phyloP scores from a whole-genome alignment of 2,113 vertebrate genomes.

The Piprites chloris region DNA sequence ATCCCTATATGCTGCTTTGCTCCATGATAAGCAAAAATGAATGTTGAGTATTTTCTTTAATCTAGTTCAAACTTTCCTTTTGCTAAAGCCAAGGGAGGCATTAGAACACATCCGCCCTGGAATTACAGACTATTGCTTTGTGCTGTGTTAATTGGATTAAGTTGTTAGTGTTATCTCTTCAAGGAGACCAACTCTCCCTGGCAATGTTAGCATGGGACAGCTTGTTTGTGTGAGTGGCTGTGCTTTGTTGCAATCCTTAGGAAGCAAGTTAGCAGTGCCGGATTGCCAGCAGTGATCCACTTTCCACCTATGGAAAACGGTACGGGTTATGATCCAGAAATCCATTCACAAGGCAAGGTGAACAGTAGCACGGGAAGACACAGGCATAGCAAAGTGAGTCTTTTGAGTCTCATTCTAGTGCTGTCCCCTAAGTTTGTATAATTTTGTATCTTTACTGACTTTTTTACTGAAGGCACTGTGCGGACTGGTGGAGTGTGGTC shows the following conservation, averaged over 20 bases:
- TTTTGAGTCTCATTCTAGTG: neutral
- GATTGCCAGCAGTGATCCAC: neutral
- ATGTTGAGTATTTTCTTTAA: constrained; percentile 13
- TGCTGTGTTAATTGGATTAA: constrained; percentile 23
- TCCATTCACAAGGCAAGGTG: neutral
- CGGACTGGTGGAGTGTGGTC: neutral
- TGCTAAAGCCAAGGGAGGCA: neutral
- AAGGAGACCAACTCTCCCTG: neutral
- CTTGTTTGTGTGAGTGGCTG: neutral
- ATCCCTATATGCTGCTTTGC: neutral
- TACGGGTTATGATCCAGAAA: neutral
- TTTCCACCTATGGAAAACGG: neutral
- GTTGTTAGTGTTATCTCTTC: neutral
- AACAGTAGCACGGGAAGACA: neutral
- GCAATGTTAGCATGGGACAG: neutral
- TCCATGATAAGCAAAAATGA: neutral
- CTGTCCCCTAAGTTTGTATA: neutral
- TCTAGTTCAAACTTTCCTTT: neutral
- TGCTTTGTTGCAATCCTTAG: rapidly evolving
- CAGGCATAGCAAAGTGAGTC: neutral
- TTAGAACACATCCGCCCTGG: neutral
- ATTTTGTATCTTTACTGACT: neutral
- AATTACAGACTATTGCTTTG: neutral
- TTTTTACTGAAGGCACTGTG: neutral
- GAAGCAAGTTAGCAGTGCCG: neutral